Base-by-base conservation (phyloP, 2,888 invertebrate genomes). In the Clistopyga incitator region DNA sequence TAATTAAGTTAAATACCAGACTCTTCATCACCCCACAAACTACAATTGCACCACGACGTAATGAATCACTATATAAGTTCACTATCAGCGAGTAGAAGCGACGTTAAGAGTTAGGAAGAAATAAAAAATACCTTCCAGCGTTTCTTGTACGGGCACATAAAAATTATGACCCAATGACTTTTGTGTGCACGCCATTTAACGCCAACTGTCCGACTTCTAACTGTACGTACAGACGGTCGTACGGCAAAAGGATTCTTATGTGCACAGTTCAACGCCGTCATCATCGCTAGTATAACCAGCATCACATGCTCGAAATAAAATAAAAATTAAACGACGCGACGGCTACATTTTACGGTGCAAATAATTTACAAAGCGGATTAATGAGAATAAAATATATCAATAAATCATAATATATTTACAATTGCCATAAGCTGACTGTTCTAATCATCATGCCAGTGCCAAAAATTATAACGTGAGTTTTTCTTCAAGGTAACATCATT, bases 101-200 rank as follows among this genome's bases (percentile, higher is more conserved):
- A 56, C 11, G 20, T 23, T 72, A 18, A 29, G 61, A 34, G 38
- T 47, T 56, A 18, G 10, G 34, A 64, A 42, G 34, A 8, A 64
- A 64, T 18, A 18, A 64, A 20, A 64, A 20, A 38, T 11, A 38
- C 11, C 42, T 45, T 47, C 29, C 6, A n/a, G 20, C 54, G 25
- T 18, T 29, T 2, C 25, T 42, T 23, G 18, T 42, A 61, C 25
- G 18, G 13, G 29, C 2, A 23, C 23, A 47, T 45, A 56, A 29
- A 50, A 75, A 82, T 85, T 71, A 84, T 82, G 81, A 81, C 71
- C 84, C 77, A 82, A 84, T 64, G 85, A 74, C 78, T 85, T 84
- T 78, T 80, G 88, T 89, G 85, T 88, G 80, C 86, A 84, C 82
- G 47, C 25, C 84, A 86, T 72, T 89, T 89, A 89, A 88, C 90